Evolutionary conservation across 1,140 invertebrate genomes (phyloP), one percentile per base, ranked within the genome.

Genomic region (Euura lappo): DNA sequence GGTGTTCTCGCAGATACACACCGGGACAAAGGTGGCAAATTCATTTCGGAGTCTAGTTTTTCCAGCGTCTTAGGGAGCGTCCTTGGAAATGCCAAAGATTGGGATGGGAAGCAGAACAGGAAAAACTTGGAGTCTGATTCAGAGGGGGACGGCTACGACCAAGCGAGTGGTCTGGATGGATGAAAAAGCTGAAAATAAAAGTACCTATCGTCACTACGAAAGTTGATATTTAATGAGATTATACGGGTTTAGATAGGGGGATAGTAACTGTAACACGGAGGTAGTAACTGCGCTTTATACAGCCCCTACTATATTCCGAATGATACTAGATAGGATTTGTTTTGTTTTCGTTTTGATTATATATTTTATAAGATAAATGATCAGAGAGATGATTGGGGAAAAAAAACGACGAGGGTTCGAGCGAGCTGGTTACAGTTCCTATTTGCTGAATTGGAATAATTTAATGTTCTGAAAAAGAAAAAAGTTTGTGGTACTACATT

Each of bases 11-110:
- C 47, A 7, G 6, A 6, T 6, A 51, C 47, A 51, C 47, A 51
- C 47, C 47, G 47, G 47, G 47, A 51, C 47, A 51, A 51, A 51
- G 47, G 47, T 51, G 47, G 47, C 47, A 51, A 51, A 51, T 51
- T 51, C 47, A 51, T 51, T 51, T 51, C 47, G 47, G 47, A 51
- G 11, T 51, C 47, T 51, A 51, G 6, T 51, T 51, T 51, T 51
- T 51, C 47, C 47, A 51, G 47, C 47, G 47, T 51, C 47, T 51
- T 51, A 51, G 47, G 47, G 11, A 51, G 11, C 11, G 47, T 51
- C 47, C 47, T 51, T 51, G 47, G 47, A 11, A 51, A 51, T 11
- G 47, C 47, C 11, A 51, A 51, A 11, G 47, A 51, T 51, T 51
- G 47, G 47, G 47, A 51, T 51, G 47, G 47, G 47, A 51, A 51